A percentile compares a stretch with the other conserved stretches of the same genome.
Conservation (phyloP, 2,888 invertebrate species). For the Prosapia bicincta region DNA sequence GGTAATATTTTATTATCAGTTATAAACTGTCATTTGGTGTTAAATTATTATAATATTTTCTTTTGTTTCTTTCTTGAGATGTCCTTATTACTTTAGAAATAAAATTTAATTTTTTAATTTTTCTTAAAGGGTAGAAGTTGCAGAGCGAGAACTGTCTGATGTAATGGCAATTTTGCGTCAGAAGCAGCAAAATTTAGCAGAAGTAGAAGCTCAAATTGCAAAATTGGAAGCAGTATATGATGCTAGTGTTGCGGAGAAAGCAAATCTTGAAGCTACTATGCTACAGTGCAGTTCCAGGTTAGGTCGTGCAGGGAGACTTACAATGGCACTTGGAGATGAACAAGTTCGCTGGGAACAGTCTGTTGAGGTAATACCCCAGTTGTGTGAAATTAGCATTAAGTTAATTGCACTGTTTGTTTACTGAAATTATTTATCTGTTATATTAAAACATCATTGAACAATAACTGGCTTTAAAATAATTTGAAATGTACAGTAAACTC, state of each 20-base stretch:
- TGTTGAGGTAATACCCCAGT: constrained; percentile 32
- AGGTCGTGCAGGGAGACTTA: constrained; percentile 76
- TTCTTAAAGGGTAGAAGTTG: constrained; percentile 62
- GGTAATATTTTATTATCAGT: too few species aligned
- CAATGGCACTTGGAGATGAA: constrained; percentile 83
- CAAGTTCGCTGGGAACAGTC: constrained; percentile 71
- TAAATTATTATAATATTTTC: too few species aligned
- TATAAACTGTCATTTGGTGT: too few species aligned
- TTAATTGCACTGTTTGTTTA: too few species aligned
- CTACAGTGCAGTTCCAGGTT: constrained; percentile 74
- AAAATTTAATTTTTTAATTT: too few species aligned
- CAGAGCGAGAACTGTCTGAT: constrained; percentile 69
- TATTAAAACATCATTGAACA: too few species aligned
- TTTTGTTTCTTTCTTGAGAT: too few species aligned
- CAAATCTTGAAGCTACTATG: constrained; percentile 69
- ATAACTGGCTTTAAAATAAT: too few species aligned
- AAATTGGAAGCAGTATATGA: constrained; percentile 61
- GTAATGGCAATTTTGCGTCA: constrained; percentile 72
- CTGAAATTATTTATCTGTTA: too few species aligned
- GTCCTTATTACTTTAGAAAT: too few species aligned
- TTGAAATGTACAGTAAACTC: too few species aligned
- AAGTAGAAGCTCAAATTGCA: constrained; percentile 69
- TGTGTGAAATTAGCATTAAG: not conserved
- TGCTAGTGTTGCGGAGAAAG: constrained; percentile 69
- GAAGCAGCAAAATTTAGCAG: constrained; percentile 78